Base-by-base conservation (phyloP, 2,113 vertebrate genomes). In the Gymnobelideus leadbeateri region DNA sequence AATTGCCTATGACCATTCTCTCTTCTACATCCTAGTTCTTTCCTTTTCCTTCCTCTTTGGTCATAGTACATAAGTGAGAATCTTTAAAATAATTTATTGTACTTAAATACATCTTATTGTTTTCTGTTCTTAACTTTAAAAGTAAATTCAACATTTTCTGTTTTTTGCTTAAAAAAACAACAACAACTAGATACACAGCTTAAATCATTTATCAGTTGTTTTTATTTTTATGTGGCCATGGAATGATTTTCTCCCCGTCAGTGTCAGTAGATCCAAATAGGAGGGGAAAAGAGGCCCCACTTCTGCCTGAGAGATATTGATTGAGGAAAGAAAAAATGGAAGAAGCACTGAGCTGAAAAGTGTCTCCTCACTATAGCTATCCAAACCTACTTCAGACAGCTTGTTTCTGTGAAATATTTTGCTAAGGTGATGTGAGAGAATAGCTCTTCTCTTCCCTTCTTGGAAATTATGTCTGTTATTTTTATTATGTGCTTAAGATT, bases 41-140 rank as follows among this genome's bases (percentile, higher is more conserved):
- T 61, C 8, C 28, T 31, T 61, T 28, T 19, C 8, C 24, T 25
- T 51, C n/a, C 46, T 84, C 37, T 68, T 68, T 37, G 5, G 31
- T 68, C 16, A 55, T 50, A 47, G 50, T 23, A 51, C 37, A 23
- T 89, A 51, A 23, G 24, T 57, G 31, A 91, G 90, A 19, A 0
- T 3, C 16, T 0, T 89, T 91, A 26, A 47, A 51, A 84, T 61
- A 92, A 95, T 95, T 61, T 93, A 95, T 95, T 93, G 2, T 51
- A 55, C 91, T 96, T 84, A 91, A 93, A 68, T 51, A 53, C 54
- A 92, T 90, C 93, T 14, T 94, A 28, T 25, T 11, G 50, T 12
- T 51, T 68, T 52, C 91, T 50, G 61, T 54, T 94, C 61, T 51
- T 90, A 93, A 92, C 25, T 92, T 26, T 43, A 91, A 77, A 94